Conservation (phyloP, 2,797 vertebrate species). For the Orientallactaga sibirica region DNA sequence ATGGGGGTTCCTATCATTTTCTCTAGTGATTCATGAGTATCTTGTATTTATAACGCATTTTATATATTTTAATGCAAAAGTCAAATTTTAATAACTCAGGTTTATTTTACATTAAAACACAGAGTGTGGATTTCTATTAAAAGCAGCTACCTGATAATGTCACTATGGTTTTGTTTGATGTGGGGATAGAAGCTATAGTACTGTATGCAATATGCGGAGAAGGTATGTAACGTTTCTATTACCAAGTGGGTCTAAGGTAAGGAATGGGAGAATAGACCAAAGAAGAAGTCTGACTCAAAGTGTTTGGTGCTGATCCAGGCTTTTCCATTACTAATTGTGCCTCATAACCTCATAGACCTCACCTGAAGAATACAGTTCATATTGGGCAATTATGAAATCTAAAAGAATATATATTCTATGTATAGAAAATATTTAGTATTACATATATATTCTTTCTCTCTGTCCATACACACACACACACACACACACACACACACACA, state of each 20-base stretch:
- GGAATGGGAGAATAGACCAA: background rate
- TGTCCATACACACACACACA: too few species aligned
- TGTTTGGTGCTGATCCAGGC: background rate
- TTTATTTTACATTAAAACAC: background rate
- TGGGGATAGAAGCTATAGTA: background rate
- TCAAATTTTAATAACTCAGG: background rate
- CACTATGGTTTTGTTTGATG: background rate
- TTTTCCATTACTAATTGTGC: background rate
- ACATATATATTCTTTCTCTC: too few species aligned
- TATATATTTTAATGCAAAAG: background rate
- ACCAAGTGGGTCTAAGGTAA: background rate
- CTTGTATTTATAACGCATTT: background rate
- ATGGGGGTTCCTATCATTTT: slow-evolving; percentile 11
- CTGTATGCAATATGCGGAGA: background rate
- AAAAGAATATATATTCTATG: background rate
- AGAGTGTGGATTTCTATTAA: background rate
- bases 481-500: too few species aligned
- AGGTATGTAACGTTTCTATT: background rate
- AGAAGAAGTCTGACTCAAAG: background rate
- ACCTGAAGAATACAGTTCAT: background rate
- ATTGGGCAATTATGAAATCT: background rate
- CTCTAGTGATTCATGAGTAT: background rate
- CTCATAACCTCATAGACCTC: background rate
- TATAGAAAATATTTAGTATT: too few species aligned
- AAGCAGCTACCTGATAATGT: background rate